Evolutionary conservation across 2,113 vertebrate species (phyloP), one percentile per base, ranked within the genome.

Genomic region (Scopus umbretta): DNA sequence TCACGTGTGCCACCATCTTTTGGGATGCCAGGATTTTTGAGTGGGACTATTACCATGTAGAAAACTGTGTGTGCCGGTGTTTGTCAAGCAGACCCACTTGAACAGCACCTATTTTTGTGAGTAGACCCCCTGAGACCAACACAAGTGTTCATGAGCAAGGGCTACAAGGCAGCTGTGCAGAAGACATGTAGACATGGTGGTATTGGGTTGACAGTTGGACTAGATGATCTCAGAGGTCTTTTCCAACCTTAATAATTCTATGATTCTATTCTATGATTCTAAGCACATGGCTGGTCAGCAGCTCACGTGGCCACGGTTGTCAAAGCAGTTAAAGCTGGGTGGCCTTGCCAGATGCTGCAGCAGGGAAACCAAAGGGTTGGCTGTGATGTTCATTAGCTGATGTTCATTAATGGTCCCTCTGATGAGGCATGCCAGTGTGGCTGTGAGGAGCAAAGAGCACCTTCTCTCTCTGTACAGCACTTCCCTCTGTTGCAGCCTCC

Each of bases 271-370:
- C n/a, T n/a, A n/a, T n/a, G n/a, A n/a, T n/a, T n/a, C n/a, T n/a
- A n/a, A n/a, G 16, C 17, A 18, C 23, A 4, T 0, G 5, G 27
- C 49, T 43, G 15, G 26, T 36, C 72, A 80, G 52, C 36, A 67
- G 29, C 34, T 84, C 34, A 27, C 0, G 2, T 58, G 53, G 56
- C 66, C 53, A 16, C 2, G 3, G 8, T 52, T 70, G 19, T 17
- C 25, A 26, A 55, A 58, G 63, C 56, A 36, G 34, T 16, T 47
- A n/a, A 50, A 86, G 25, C 59, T 42, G 59, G n/a, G 30, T 18
- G 38, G 10, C 25, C 32, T 76, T 55, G 63, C 52, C 1, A 3
- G 20, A 6, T 1, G 3, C 29, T 20, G 30, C 5, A 2, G 34
- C 34, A 52, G 26, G 15, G 42, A 67, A 83, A 36, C 19, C 58